phyloP scores from a whole-genome alignment of 2,888 invertebrate genomes.

The Tenthredo mesomela region DNA sequence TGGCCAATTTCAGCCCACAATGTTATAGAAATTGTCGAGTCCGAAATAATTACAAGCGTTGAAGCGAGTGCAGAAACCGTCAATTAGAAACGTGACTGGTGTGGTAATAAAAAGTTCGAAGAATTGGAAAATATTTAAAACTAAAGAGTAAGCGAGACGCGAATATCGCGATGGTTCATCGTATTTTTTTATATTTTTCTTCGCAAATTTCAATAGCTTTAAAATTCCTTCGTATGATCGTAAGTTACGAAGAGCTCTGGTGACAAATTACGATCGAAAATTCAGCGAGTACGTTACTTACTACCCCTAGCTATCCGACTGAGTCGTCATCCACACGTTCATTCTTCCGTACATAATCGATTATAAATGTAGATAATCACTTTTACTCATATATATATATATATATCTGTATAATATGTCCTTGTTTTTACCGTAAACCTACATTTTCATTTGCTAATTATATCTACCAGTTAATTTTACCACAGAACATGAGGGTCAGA shows the following conservation, averaged over 20 bases:
- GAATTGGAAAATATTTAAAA: constrained; percentile 33
- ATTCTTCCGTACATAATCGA: background rate
- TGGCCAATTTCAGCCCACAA: constrained; percentile 35
- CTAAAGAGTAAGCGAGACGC: background rate
- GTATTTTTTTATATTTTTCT: background rate
- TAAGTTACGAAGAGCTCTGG: background rate
- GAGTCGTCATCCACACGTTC: background rate
- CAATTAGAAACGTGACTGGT: constrained; percentile 38
- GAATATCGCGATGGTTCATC: background rate
- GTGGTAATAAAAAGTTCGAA: constrained; percentile 19
- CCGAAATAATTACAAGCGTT: constrained; percentile 28
- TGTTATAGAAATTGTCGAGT: constrained; percentile 25
- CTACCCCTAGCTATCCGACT: background rate
- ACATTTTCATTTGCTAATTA: constrained; percentile 62
- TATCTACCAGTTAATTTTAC: constrained; percentile 29
- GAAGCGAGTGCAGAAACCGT: constrained; percentile 5
- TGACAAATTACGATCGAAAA: constrained; percentile 22
- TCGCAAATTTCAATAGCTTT: background rate
- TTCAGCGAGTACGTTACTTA: no score
- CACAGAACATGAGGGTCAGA: constrained; percentile 73
- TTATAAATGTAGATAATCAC: background rate
- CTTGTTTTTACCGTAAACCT: constrained; percentile 57
- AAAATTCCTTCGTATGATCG: background rate
- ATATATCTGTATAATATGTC: background rate
- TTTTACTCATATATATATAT: background rate